Base-by-base conservation (phyloP, 2,113 vertebrate genomes). In the Paramormyrops kingsleyae region DNA sequence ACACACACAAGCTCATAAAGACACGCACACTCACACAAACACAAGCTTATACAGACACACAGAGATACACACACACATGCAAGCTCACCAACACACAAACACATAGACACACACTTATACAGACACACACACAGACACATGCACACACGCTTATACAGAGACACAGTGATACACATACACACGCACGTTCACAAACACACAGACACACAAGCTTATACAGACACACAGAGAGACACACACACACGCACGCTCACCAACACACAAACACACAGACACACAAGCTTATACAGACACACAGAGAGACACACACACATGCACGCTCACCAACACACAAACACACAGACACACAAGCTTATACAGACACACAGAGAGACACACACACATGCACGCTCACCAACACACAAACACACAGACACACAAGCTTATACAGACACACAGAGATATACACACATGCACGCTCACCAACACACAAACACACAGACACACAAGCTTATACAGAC, bases 201-300 rank as follows among this genome's bases (percentile, higher is more conserved):
- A 53, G 1, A 53, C 19, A 56, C 53, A 56, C 52, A 52, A 4
- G 15, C 52, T 17, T 1, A n/a, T 13, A 2, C 56, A 59, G 5
- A n/a, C 24, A 62, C 59, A 66, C 2, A 13, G 5, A 15, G 3
- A 52, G 0, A 50, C 24, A 50, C 66, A 83, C 88, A 92, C 0
- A 80, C 31, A 87, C 31, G 35, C 27, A 31, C 19, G 2, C 17
- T 17, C 50, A 15, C 0, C 9, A 91, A 92, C 88, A 93, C 89
- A 86, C 17, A 62, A 5, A 53, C 0, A 56, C 5, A 9, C 0
- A 46, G 46, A 9, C 59, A 17, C 62, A 27, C n/a, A n/a, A 21
- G 19, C 42, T 59, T n/a, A 89, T 15, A 31, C 31, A n/a, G n/a
- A 9, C 3, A 56, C 19, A 13, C 35, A 27, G 17, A 50, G 2